A percentile compares a stretch with the other conserved stretches of the same genome.
phyloP scores from a whole-genome alignment of 2,113 vertebrate genomes.

The Tychaedon coryphoeus region DNA sequence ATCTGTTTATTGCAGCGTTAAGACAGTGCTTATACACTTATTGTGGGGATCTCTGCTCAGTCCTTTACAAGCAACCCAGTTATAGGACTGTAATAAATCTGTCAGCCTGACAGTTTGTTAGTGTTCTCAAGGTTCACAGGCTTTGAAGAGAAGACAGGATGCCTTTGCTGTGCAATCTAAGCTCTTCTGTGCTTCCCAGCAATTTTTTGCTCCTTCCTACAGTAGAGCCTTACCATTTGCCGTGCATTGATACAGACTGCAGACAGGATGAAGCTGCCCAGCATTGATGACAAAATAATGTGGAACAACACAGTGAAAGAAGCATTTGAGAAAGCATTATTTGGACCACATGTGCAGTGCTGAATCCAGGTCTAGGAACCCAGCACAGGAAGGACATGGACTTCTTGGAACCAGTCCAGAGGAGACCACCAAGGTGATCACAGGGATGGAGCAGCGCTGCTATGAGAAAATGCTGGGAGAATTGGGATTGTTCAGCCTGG shows the following conservation, averaged over 20 bases:
- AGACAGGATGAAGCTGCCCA: background rate
- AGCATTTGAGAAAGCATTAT: background rate
- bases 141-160: background rate
- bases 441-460: background rate
- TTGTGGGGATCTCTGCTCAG: background rate
- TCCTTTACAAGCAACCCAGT: accelerated
- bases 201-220: background rate
- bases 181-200: background rate
- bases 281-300: background rate
- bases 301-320: background rate
- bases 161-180: background rate
- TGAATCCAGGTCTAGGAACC: background rate
- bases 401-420: background rate
- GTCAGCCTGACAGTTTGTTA: background rate
- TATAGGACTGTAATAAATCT: background rate
- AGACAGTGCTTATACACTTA: background rate
- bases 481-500: background rate
- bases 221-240: background rate
- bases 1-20: background rate
- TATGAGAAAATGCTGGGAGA: background rate
- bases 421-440: background rate
- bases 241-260: background rate
- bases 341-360: background rate
- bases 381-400: background rate
- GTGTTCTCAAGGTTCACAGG: background rate